phyloP scores from a whole-genome alignment of 2,113 vertebrate genomes.

The Desmodus rotundus region DNA sequence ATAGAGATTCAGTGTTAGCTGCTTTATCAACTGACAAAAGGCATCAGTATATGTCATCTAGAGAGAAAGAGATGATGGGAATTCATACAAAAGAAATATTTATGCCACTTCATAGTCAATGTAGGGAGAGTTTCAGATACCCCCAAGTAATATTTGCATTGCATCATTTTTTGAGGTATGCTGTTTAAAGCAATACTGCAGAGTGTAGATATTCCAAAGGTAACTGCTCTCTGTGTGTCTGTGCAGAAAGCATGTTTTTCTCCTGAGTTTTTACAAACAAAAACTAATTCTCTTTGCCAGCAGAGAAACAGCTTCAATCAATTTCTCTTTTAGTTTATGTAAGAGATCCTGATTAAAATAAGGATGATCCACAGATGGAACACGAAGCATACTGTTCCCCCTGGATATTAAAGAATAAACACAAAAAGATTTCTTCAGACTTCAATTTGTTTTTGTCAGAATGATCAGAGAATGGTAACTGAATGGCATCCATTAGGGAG shows the following conservation, averaged over 20 bases:
- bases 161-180: neutral
- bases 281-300: constrained; percentile 6
- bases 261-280: constrained; percentile 36
- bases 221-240: neutral
- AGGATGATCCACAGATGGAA: constrained; percentile 65
- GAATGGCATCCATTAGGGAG: constrained; percentile 53
- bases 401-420: constrained; percentile 69
- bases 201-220: neutral
- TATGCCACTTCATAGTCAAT: neutral
- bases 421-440: constrained; percentile 65
- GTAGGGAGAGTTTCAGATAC: neutral
- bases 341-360: constrained; percentile 65
- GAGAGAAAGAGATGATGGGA: neutral
- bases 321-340: constrained; percentile 56
- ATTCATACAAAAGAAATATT: neutral
- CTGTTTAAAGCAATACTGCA: neutral
- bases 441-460: constrained; percentile 69
- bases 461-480: constrained; percentile 57
- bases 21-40: neutral
- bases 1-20: neutral
- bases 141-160: neutral
- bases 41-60: neutral
- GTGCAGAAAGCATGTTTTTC: constrained; percentile 5
- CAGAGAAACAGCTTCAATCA: constrained; percentile 53
- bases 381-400: neutral